Evolutionary conservation across 2,797 vertebrate species (phyloP).

Genomic region (Perodicticus potto): DNA sequence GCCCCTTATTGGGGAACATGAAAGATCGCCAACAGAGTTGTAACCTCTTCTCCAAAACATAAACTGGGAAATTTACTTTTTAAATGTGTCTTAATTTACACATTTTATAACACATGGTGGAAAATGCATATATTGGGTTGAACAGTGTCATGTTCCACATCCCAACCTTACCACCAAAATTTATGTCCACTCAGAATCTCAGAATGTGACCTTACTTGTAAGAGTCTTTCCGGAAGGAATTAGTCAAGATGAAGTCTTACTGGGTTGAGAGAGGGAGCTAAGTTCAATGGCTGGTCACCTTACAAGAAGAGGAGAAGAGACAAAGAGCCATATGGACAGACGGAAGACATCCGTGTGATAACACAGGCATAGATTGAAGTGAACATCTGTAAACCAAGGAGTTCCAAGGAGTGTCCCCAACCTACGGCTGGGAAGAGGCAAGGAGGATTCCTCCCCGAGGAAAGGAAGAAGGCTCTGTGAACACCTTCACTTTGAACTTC

Average conservation of each 20-base stretch:
- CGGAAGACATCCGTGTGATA: not conserved
- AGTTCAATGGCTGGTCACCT: not conserved
- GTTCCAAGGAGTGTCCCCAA: not conserved
- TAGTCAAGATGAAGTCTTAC: not conserved
- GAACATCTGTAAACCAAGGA: not conserved
- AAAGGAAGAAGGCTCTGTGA: not conserved
- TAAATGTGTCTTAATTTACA: not conserved
- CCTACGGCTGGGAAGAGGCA: too few species aligned
- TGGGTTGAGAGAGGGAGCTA: not conserved
- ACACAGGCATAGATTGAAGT: not conserved
- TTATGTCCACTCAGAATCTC: not conserved
- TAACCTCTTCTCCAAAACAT: not conserved
- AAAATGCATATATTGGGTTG: too few species aligned
- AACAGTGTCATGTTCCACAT: not conserved
- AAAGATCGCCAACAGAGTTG: not conserved
- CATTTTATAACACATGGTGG: not conserved
- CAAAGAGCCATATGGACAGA: not conserved
- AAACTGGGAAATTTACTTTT: not conserved
- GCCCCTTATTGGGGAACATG: not conserved
- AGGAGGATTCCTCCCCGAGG: accelerated
- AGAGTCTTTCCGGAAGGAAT: not conserved
- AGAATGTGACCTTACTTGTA: not conserved
- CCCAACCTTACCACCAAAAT: not conserved
- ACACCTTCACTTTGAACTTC: not conserved
- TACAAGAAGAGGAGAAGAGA: not conserved